Evolutionary conservation across 2,797 vertebrate species (phyloP), one percentile per base, ranked within the genome.

Genomic region (Sitta carolinensis): DNA sequence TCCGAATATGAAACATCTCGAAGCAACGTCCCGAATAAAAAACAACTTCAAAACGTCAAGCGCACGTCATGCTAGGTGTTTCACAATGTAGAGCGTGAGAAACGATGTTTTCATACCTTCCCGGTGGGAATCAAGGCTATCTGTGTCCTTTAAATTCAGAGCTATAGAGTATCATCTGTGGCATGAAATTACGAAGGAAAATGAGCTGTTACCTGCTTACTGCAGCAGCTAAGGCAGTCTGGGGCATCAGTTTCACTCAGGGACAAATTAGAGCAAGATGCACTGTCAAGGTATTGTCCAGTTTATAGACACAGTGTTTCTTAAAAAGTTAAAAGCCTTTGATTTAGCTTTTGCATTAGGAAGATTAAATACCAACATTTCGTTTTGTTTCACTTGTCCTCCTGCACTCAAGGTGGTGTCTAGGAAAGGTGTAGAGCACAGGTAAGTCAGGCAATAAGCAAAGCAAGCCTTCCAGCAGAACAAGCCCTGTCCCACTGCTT

Each of bases 1-100:
- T 52, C 21, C 23, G 4, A 27, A 27, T 1, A 2, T 0, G 8
- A 57, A 5, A 4, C 4, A 19, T 22, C 59, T 27, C 5, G 22
- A 27, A 42, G 14, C 32, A 19, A n/a, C 1, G 3, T 32, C 27
- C 18, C 4, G 1, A 36, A 21, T 23, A 11, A 29, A 54, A 84
- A 58, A 29, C 3, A 8, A 9, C 66, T 36, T 32, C 23, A 5
- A 62, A 26, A 36, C 0, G 3, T 34, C 50, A 48, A 23, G 9
- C 0, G 2, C 36, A 5, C 1, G 2, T 18, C 21, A 5, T n/a
- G 15, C n/a, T 30, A 38, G 25, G 11, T 6, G 10, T 15, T 72
- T 38, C 10, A 36, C 5, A 1, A 8, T 0, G 15, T 0, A 8
- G 38, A 19, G 15, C 0, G 1, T 2, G 48, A 50, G 74, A 81